These are phyloP conservation scores for Ispidina lecontei DNA, from an alignment of 2,797 vertebrate genomes.

Conservation along the genomic window DNA sequence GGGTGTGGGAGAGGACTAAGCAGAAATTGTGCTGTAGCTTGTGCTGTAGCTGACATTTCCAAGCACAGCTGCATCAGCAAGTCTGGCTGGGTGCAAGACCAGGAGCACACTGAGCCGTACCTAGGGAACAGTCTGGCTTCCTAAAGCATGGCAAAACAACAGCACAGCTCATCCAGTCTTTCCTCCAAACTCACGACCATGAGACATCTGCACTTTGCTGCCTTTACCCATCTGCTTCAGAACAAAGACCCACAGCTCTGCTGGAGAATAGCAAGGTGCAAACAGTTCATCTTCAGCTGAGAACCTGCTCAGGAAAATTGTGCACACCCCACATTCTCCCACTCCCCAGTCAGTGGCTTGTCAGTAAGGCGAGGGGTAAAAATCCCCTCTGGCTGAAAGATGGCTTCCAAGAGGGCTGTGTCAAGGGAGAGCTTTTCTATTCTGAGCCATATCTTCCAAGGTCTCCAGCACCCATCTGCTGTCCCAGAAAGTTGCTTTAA, in stretches of 20 bases:
- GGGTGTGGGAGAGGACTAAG: rapidly evolving
- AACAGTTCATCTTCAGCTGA: neutral
- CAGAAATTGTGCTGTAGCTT: neutral
- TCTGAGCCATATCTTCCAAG: neutral
- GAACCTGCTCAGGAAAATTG: neutral
- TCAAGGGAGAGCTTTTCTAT: neutral
- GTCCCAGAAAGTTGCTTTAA: slow-evolving; percentile 26
- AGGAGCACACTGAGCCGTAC: neutral
- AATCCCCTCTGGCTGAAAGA: neutral
- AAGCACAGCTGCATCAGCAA: neutral
- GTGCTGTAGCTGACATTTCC: neutral
- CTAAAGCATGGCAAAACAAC: neutral
- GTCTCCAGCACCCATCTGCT: neutral
- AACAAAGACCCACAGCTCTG: neutral
- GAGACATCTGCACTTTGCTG: rapidly evolving
- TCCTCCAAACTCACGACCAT: neutral
- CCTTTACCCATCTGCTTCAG: neutral
- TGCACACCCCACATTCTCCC: neutral
- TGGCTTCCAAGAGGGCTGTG: neutral
- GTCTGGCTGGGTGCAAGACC: neutral
- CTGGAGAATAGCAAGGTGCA: neutral
- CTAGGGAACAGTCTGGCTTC: neutral
- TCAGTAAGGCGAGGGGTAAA: neutral
- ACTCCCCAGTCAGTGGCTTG: neutral
- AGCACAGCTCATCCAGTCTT: neutral